These are phyloP conservation scores for Aradophagus sp. DNA, from an alignment of 1,140 invertebrate species.

Conservation along the genomic window DNA sequence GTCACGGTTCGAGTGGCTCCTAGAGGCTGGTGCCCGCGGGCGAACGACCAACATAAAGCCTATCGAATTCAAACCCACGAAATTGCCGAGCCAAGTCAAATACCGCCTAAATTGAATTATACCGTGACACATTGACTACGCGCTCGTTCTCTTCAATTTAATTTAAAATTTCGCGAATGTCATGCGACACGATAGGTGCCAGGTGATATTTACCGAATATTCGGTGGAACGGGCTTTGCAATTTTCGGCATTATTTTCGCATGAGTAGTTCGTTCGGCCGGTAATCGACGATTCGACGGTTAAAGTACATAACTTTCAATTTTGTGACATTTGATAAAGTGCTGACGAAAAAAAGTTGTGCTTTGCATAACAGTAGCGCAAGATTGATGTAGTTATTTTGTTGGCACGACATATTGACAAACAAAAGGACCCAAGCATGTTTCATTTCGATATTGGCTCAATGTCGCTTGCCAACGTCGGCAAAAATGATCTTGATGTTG, in stretches of 20 bases:
- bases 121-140: constrained; percentile 49
- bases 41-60: constrained; percentile 52
- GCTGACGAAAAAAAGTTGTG: not conserved
- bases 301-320: constrained; percentile 13
- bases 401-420: too few species aligned
- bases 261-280: constrained; percentile 17
- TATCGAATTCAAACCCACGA: constrained; percentile 41
- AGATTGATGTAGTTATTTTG: too few species aligned
- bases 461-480: too few species aligned
- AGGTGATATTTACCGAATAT: constrained; percentile 20
- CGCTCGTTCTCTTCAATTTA: constrained; percentile 47
- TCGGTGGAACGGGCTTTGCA: constrained; percentile 17
- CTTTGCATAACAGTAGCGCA: too few species aligned
- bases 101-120: constrained; percentile 59
- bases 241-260: constrained; percentile 33
- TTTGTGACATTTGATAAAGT: constrained; percentile 20
- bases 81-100: constrained; percentile 63
- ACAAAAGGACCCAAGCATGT: too few species aligned
- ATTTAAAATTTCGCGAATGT: constrained; percentile 45
- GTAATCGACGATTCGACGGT: constrained; percentile 22
- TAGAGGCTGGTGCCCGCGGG: constrained; percentile 29
- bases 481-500: too few species aligned
- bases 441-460: too few species aligned
- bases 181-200: constrained; percentile 27
- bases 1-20: constrained; percentile 30